Base-by-base conservation (phyloP, 1,140 invertebrate species). In the Mesaphorura yosii region DNA sequence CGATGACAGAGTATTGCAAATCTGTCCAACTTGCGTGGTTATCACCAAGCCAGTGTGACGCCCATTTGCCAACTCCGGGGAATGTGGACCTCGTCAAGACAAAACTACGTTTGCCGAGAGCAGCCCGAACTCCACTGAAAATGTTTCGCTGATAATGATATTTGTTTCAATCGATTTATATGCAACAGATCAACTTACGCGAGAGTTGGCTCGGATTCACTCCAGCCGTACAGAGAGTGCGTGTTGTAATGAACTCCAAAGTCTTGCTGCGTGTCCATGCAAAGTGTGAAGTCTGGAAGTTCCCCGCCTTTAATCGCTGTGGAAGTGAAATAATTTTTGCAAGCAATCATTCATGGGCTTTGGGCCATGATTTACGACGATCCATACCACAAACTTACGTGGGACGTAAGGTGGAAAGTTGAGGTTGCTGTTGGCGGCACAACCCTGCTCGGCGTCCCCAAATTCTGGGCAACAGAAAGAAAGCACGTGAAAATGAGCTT, bases 11-110 rank as follows among this genome's bases (percentile, higher is more conserved):
- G 34, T 60, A 65, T 31, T 63, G 59, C 48, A 78, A 54, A 57
- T 76, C 67, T 5, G 64, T 56, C 75, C 74, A 78, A 15, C 59
- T 54, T 4, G 70, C 69, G 1, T 45, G 64, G 59, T 78, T 74
- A 59, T 76, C 75, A n/a, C 75, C 75, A 3, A 59, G 27, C 53
- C 48, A 53, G 56, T 79, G 76, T 25, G 69, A 70, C 47, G 66
- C 69, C 61, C 70, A 76, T 48, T 69, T 61, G 26, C 78, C 78
- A 50, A 67, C 66, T 25, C 76, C 72, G 4, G 71, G 57, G 64
- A 71, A 79, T 1, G 74, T 76, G 19, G 76, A 76, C 26, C 75
- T 64, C 27, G 73, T 70, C 15, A 76, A 65, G 0, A 74, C 56
- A 27, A 70, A 66, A 7, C 65, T 56, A 15, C 68, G 34, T 46